Evolutionary conservation across 1,140 invertebrate genomes (phyloP), one percentile per base, ranked within the genome.

Genomic region (Drosophila oshimai): DNA sequence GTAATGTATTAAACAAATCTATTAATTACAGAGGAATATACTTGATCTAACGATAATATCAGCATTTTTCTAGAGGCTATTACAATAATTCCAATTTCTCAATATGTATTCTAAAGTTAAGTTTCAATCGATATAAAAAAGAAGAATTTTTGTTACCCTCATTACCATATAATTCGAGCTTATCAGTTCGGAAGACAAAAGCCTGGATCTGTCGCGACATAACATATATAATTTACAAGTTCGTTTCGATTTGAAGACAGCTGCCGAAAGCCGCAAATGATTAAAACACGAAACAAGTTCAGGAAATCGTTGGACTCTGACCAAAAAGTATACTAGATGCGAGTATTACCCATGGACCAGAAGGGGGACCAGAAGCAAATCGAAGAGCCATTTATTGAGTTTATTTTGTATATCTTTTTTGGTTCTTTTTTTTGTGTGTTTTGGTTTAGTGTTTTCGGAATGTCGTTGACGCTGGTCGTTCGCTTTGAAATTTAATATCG

Each of bases 401-500:
- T 34, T 49, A 29, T 29, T 18, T 24, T 41, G 5, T 29, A 22
- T 5, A 24, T 47, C 12, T 39, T 22, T 39, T 18, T 58, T 20
- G 37, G 2, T 37, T 60, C 44, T n/a, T 31, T 36, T 36, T 34
- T 18, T 42, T 20, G 7, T 44, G 50, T 36, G 20, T 62, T 45
- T 67, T 31, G 37, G 24, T 65, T 65, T 65, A 62, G 33, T 22
- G 54, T 47, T 45, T 60, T 53, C 31, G 79, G 79, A 84, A 86
- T 84, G 75, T 79, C 65, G 79, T 83, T 53, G 62, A 74, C 67
- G 68, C 55, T 71, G 41, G 58, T 62, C 70, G 74, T 84, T 74
- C 58, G 80, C 79, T 84, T 89, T 89, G 86, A 89, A 89, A 89
- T 89, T 89, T 89, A 89, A 89, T 89, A 89, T 86, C 72, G 74